Base-by-base conservation (phyloP, 2,113 vertebrate genomes). In the Calonectris borealis region DNA sequence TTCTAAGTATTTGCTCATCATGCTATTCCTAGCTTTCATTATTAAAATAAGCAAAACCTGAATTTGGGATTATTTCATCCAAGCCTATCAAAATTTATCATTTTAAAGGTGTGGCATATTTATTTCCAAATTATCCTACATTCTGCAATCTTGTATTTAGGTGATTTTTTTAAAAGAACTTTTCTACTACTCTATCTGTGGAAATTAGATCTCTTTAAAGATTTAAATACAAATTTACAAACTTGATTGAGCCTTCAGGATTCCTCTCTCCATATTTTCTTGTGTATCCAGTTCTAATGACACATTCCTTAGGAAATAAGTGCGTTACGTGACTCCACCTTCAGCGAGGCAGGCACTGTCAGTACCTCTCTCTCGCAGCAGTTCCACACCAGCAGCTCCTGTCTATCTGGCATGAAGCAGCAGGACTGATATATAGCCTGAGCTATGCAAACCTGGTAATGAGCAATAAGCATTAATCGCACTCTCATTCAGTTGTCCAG, bases 161-260 rank as follows among this genome's bases (percentile, higher is more conserved):
- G 34, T 49, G 42, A 7, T 42, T 21, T 36, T 51, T n/a, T 3
- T 38, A 7, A 42, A 72, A 52, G 4, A 91, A 40, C 48, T 88
- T 93, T 73, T 76, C 31, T 44, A 16, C 21, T 34, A 5, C 20
- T 73, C 46, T 40, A 42, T 48, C 65, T 90, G 42, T 57, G 84
- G 83, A 86, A 92, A 78, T 77, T n/a, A 54, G 13, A 70, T 73
- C 57, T 81, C 76, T 93, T 94, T 81, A 40, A 52, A 75, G 46
- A 52, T 44, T 68, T 34, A 68, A 80, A 64, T 83, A 29, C 32
- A 52, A 68, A 46, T 73, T 69, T 70, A 16, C 52, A 72, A 48
- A 34, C n/a, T 36, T 65, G 65, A 68, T 65, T 78, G 82, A 92
- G 54, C 51, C 19, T 10, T 91, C 40, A 62, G 65, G 34, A 46